Percentiles rank a stretch among this genome's conserved stretches.
These are phyloP conservation scores for Heliocidaris tuberculata DNA, from an alignment of 35 echinoderm and acorn worm genomes.

Conservation along the genomic window DNA sequence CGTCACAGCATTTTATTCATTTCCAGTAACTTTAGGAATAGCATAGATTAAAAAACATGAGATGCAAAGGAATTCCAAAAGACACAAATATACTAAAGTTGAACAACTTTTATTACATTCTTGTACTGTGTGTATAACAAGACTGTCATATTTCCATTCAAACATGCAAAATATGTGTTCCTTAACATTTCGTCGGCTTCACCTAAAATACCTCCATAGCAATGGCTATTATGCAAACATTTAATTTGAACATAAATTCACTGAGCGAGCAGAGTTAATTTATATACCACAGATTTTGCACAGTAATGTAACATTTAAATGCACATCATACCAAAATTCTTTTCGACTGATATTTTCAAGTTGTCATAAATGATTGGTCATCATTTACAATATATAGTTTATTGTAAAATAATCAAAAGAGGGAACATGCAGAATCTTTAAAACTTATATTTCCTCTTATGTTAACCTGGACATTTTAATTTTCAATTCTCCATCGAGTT, in stretches of 20 bases:
- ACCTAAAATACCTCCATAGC: neutral
- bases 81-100: neutral
- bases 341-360: neutral
- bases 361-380: neutral
- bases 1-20: neutral
- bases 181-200: neutral
- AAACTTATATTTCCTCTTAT: no score
- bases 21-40: neutral
- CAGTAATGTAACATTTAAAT: neutral
- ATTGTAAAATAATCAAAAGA: neutral
- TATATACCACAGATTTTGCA: neutral
- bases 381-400: neutral
- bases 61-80: neutral
- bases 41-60: neutral
- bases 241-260: neutral
- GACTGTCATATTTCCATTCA: constrained; percentile 23
- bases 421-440: no score
- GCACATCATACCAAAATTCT: neutral
- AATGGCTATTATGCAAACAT: neutral
- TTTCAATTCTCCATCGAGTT: no score
- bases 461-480: no score
- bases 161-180: constrained; percentile 3
- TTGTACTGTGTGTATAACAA: constrained; percentile 35
- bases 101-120: constrained; percentile 46
- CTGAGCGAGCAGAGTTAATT: neutral